These are phyloP conservation scores for Argynnis bischoffii DNA, from an alignment of 2,888 invertebrate genomes.

Conservation along the genomic window DNA sequence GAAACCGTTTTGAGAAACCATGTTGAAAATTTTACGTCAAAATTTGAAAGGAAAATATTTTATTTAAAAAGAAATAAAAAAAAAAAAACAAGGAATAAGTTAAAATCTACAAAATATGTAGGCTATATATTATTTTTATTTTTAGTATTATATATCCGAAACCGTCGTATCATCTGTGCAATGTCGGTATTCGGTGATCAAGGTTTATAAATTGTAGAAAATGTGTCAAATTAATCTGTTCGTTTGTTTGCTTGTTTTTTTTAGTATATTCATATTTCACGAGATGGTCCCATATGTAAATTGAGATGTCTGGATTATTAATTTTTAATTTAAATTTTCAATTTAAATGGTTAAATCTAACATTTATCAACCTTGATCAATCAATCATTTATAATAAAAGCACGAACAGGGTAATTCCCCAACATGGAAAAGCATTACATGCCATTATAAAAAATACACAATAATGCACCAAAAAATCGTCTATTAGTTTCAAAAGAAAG, in stretches of 20 bases:
- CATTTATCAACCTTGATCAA: slow-evolving; percentile 22
- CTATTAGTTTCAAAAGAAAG: slow-evolving; percentile 35
- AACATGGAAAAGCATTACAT: slow-evolving; percentile 69
- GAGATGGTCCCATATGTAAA: slow-evolving; percentile 1
- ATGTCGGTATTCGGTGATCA: slow-evolving; percentile 11
- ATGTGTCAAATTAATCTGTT: neutral
- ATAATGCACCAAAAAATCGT: slow-evolving; percentile 54
- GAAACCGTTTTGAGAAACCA: slow-evolving; percentile 34
- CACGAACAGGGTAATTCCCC: slow-evolving; percentile 64
- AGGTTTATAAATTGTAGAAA: slow-evolving; percentile 12
- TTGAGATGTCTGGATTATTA: neutral
- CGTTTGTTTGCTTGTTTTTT: neutral
- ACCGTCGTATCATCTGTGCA: slow-evolving; percentile 20
- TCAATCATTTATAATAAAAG: slow-evolving; percentile 48
- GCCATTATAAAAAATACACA: slow-evolving; percentile 52
- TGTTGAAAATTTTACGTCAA: slow-evolving; percentile 34
- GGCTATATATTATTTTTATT: slow-evolving; percentile 55
- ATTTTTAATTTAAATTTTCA: neutral
- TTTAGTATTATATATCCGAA: slow-evolving; percentile 36
- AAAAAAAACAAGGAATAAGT: slow-evolving; percentile 43
- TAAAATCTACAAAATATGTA: slow-evolving; percentile 50
- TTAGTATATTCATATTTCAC: neutral
- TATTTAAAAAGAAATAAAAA: slow-evolving; percentile 26
- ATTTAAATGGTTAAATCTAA: slow-evolving; percentile 1
- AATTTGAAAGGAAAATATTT: slow-evolving; percentile 27